Evolutionary conservation across 2,888 invertebrate species (phyloP), one percentile per base, ranked within the genome.

Genomic region (Troides aeacus): DNA sequence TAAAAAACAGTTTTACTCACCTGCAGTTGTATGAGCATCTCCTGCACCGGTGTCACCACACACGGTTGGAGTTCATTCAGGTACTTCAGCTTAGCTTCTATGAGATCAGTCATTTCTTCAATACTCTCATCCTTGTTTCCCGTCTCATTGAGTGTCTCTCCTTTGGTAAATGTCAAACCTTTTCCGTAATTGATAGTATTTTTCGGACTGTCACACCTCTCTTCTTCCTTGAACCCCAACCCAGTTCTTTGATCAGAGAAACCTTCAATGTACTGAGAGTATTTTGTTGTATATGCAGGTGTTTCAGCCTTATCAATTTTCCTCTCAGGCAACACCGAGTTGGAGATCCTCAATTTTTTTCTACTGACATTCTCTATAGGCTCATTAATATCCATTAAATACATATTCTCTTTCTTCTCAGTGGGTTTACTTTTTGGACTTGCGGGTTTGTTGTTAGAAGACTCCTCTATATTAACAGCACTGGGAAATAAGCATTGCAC

Each of bases 21-120:
- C 93, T 94, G 93, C 85, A 94, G 84, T 78, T 94, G 94, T 76
- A 94, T 91, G 72, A 91, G 79, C 91, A 94, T 92, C 76, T 93
- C 90, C 75, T 94, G 93, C 50, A 94, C 89, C 1, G 94, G 92
- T n/a, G 93, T 84, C 63, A 94, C 79, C 8, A 81, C 73, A 69
- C 79, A 80, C 12, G 92, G 87, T 74, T 93, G 93, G 71, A 91
- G 79, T 74, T 93, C 89, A 56, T 87, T 90, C 75, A 94, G 75
- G 74, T 93, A 94, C 78, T 90, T 93, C 75, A 94, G 78, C 78
- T 94, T 94, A 10, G 93, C 92, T 72, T 90, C 90, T 57, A 94
- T 80, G 36, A 93, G 74, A 1, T 90, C 89, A 0, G 85, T 84
- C 74, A 86, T 63, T 50, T 88, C 87, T 2, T 91, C 89, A 67